These are phyloP conservation scores for Arenicola marina DNA, from an alignment of 2,888 invertebrate species.

Conservation along the genomic window DNA sequence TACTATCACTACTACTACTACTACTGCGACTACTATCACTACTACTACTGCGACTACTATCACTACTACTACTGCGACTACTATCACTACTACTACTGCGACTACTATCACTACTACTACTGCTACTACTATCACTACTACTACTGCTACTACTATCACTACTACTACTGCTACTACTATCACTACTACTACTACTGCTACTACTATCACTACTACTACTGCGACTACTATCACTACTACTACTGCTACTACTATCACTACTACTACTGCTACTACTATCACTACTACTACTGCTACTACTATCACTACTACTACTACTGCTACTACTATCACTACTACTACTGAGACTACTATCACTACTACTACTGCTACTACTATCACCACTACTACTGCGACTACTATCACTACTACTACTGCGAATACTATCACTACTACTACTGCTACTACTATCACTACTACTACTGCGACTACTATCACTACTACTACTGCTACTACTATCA, in stretches of 20 bases:
- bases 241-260: background rate
- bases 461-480: background rate
- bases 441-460: background rate
- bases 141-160: background rate
- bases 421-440: conserved; percentile 2
- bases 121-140: background rate
- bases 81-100: no score
- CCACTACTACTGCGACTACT: background rate
- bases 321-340: background rate
- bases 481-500: background rate
- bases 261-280: background rate
- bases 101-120: no score
- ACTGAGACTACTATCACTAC: background rate
- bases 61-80: no score
- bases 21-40: no score
- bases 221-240: background rate
- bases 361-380: background rate
- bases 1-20: no score
- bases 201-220: background rate
- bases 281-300: background rate
- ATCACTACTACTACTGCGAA: background rate
- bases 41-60: no score
- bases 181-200: background rate
- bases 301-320: background rate
- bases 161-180: background rate